Evolutionary conservation across 35 echinoderm and acorn worm genomes (phyloP).

Genomic region (Heliocidaris tuberculata): DNA sequence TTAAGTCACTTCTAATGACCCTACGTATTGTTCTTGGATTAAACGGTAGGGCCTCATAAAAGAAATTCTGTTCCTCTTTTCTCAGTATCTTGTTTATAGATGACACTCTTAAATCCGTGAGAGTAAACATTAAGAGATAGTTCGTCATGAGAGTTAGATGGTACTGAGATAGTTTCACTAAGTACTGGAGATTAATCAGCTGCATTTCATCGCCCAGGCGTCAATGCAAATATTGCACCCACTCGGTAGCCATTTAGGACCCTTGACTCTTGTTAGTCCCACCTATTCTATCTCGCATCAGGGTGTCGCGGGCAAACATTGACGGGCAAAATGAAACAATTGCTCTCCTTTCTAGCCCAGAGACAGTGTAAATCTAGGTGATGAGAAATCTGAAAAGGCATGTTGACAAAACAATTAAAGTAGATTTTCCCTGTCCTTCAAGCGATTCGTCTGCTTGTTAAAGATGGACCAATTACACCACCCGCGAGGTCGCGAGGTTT

Average conservation of each 20-base stretch:
- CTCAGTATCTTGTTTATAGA: not conserved
- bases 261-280: constrained; percentile 14
- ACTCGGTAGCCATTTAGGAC: constrained; percentile 8
- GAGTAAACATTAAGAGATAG: not conserved
- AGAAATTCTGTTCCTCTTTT: not conserved
- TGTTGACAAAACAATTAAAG: not conserved
- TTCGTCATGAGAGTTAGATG: not conserved
- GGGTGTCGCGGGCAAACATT: not conserved
- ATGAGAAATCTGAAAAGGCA: not conserved
- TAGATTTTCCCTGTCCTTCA: not conserved
- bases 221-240: constrained; percentile 7
- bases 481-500: not conserved
- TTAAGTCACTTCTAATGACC: constrained; percentile 31
- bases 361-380: not conserved
- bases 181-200: not conserved
- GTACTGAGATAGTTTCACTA: not conserved
- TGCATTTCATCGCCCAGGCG: constrained; percentile 20
- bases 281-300: not conserved
- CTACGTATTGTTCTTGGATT: not conserved
- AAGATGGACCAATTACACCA: not conserved
- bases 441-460: not conserved
- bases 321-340: not conserved
- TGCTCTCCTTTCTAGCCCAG: not conserved
- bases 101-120: not conserved
- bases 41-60: not conserved